Evolutionary conservation across 1,140 invertebrate species (phyloP).

Genomic region (Cheumatopsyche charites): DNA sequence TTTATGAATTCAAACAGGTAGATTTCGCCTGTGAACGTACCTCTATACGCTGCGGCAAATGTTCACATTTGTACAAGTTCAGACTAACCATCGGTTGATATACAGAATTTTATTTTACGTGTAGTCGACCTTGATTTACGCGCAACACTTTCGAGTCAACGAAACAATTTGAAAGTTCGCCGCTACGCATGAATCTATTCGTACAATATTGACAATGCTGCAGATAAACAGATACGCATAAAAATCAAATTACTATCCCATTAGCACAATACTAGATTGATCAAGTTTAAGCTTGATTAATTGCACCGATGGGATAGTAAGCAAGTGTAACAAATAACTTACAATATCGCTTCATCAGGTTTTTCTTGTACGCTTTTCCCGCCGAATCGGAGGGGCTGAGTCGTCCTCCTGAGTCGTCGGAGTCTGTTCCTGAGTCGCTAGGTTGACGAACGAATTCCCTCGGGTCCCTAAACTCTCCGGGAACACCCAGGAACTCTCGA

Average conservation of each 20-base stretch:
- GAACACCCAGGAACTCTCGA: constrained; percentile 52
- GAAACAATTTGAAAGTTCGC: constrained; percentile 14
- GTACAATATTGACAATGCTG: neutral
- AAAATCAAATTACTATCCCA: too few relatives aligned
- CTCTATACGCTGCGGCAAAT: too few relatives aligned
- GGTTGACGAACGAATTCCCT: constrained; percentile 58
- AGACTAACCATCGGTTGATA: neutral
- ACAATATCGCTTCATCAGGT: constrained; percentile 87
- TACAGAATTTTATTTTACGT: constrained; percentile 4
- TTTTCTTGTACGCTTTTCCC: constrained; percentile 86
- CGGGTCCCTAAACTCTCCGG: constrained; percentile 57
- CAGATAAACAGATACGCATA: too few relatives aligned
- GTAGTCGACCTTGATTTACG: constrained; percentile 20
- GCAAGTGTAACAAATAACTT: constrained; percentile 67
- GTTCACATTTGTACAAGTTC: neutral
- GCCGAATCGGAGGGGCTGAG: constrained; percentile 61
- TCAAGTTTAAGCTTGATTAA: too few relatives aligned
- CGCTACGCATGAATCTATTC: constrained; percentile 9
- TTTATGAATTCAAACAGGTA: constrained; percentile 31
- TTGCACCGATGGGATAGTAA: too few relatives aligned
- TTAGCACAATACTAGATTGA: too few relatives aligned
- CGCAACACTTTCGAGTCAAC: neutral
- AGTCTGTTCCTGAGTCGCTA: constrained; percentile 73
- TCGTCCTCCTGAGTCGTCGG: constrained; percentile 73
- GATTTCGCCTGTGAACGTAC: neutral